A percentile compares a stretch with the other conserved stretches of the same genome.
Conservation (phyloP, 2,113 vertebrate species). For the Proteles cristata region DNA sequence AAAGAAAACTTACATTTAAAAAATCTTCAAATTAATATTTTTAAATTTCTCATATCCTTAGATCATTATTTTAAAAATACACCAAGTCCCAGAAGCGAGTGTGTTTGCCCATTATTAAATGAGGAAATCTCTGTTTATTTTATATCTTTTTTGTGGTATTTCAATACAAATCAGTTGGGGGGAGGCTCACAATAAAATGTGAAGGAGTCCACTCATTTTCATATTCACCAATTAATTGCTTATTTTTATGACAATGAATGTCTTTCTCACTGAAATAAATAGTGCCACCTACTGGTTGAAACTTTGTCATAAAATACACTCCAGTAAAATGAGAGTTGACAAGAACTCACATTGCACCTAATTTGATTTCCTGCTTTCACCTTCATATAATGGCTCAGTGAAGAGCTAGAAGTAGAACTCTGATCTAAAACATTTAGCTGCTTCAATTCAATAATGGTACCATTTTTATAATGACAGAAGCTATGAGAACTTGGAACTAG, state of each 20-base stretch:
- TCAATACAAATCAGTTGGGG: background rate
- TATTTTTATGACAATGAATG: background rate
- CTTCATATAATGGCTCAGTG: background rate
- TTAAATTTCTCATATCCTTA: background rate
- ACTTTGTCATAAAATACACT: background rate
- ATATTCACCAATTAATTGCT: background rate
- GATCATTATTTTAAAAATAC: background rate
- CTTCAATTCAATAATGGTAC: background rate
- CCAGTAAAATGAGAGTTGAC: background rate
- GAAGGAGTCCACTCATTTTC: background rate
- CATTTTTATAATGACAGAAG: background rate
- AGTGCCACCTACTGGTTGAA: conserved; percentile 62
- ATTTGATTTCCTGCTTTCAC: background rate
- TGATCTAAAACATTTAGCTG: background rate
- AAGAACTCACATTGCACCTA: background rate
- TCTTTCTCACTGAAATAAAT: conserved; percentile 44
- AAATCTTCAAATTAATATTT: conserved; percentile 17
- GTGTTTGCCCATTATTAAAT: background rate
- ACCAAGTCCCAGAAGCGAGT: background rate
- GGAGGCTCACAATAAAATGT: background rate
- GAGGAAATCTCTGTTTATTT: background rate
- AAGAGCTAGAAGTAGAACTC: background rate
- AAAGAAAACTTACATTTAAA: no score
- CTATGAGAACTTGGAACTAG: background rate
- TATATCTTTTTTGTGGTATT: background rate